Base-by-base conservation (phyloP, 2,888 invertebrate species). In the Schizotus pectinicornis region DNA sequence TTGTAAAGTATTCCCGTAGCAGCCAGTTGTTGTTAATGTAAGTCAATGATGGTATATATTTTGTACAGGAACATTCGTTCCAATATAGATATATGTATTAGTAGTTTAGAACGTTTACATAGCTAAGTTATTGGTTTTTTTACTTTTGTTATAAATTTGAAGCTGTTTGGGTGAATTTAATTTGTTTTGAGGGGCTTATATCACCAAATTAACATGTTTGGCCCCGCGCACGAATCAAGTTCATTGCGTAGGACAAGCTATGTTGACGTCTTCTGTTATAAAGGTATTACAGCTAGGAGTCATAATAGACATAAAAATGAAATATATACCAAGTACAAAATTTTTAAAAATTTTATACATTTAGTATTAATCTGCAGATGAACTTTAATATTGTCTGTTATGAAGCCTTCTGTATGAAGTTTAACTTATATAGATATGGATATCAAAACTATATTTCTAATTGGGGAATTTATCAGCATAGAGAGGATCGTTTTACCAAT, bases 41-140 rank as follows among this genome's bases (percentile, higher is more conserved):
- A 70, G 67, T 69, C 66, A 70, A 70, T 71, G 67, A 67, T 65
- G 69, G 68, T 62, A 68, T 70, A 69, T 71, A 71, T 71, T 71
- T 71, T 71, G 71, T 71, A 71, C 70, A 71, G 65, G 63, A 63
- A 60, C 62, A 47, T 43, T 53, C 38, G 63, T 65, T 70, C 70
- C 65, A 62, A 64, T 64, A 67, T 67, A 67, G 65, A 65, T 60
- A 60, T 66, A 67, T 69, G 67, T 70, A 60, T 67, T 70, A 65
- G 67, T 69, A 70, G 67, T 66, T 63, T 69, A 69, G 70, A 63
- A 65, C 63, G 66, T 70, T 69, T 64, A 69, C 60, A 64, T 67
- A 69, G 67, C 61, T 68, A 68, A 69, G 68, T 69, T 70, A 69
- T 69, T 68, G 66, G 67, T 70, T 70, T 65, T 67, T 64, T 57